These are phyloP conservation scores for Augiades crinisus DNA, from an alignment of 2,888 invertebrate species.

Conservation along the genomic window DNA sequence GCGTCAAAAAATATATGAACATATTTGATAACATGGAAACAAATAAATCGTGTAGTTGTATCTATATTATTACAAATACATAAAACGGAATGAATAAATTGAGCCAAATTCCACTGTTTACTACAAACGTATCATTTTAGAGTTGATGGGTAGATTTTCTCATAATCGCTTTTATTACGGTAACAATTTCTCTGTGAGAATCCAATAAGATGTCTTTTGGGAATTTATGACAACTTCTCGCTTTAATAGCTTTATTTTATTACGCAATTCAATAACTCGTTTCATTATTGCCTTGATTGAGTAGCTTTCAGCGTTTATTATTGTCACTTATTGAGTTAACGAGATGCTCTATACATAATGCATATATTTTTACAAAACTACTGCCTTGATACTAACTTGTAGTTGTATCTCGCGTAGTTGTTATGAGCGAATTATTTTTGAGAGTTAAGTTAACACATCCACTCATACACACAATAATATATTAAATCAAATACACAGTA, in stretches of 20 bases:
- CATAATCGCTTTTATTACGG: slow-evolving; percentile 20
- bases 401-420: too few relatives aligned
- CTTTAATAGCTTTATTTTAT: slow-evolving; percentile 33
- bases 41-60: too few relatives aligned
- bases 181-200: slow-evolving; percentile 16
- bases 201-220: slow-evolving; percentile 24
- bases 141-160: slow-evolving; percentile 8
- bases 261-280: slow-evolving; percentile 33
- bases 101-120: slow-evolving; percentile 9
- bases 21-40: too few relatives aligned
- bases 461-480: too few relatives aligned
- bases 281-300: slow-evolving; percentile 31
- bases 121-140: slow-evolving; percentile 8
- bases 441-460: too few relatives aligned
- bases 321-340: not conserved
- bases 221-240: slow-evolving; percentile 28
- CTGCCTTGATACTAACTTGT: too few relatives aligned
- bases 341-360: too few relatives aligned
- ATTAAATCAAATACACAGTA: too few relatives aligned
- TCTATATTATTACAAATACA: not conserved
- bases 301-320: slow-evolving; percentile 13
- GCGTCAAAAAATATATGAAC: too few relatives aligned
- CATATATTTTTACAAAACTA: too few relatives aligned
- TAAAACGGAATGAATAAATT: not conserved
- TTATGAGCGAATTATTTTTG: too few relatives aligned